These are phyloP conservation scores for Tautogolabrus adspersus DNA, from an alignment of 2,113 vertebrate species.

Conservation along the genomic window DNA sequence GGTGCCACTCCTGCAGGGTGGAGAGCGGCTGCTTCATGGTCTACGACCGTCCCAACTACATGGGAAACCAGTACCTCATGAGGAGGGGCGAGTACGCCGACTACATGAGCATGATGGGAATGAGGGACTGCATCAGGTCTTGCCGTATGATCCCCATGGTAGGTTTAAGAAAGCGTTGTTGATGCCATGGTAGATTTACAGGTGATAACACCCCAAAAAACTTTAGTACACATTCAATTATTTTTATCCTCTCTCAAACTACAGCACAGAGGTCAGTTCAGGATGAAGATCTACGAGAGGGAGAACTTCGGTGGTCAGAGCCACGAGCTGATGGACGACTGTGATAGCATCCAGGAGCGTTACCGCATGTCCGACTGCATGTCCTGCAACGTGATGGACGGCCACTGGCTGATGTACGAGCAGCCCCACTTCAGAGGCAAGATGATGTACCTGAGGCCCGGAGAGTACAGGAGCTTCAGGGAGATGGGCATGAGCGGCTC, in stretches of 20 bases:
- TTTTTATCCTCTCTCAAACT: background rate
- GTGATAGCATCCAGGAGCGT: constrained; percentile 75
- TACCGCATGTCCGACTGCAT: constrained; percentile 77
- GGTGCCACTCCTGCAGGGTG: constrained; percentile 72
- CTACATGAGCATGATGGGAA: constrained; percentile 76
- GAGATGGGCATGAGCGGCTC: constrained; percentile 62
- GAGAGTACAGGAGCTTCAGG: constrained; percentile 79
- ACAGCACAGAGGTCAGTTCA: constrained; percentile 64
- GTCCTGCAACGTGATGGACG: constrained; percentile 82
- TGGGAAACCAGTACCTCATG: constrained; percentile 78
- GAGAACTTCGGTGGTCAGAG: constrained; percentile 76
- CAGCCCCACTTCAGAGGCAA: constrained; percentile 79
- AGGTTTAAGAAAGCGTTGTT: constrained; percentile 38
- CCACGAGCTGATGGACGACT: constrained; percentile 76
- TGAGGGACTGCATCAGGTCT: constrained; percentile 73
- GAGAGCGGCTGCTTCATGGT: constrained; percentile 80
- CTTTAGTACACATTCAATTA: background rate
- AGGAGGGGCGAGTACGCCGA: constrained; percentile 80
- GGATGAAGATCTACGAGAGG: constrained; percentile 77
- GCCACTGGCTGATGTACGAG: constrained; percentile 84
- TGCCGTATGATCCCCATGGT: constrained; percentile 82
- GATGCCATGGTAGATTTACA: background rate
- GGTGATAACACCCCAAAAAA: background rate
- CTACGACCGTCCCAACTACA: constrained; percentile 81
- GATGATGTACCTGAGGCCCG: constrained; percentile 78